These are phyloP conservation scores for Odontocolon sp. DNA, from an alignment of 2,888 invertebrate genomes.

Conservation along the genomic window DNA sequence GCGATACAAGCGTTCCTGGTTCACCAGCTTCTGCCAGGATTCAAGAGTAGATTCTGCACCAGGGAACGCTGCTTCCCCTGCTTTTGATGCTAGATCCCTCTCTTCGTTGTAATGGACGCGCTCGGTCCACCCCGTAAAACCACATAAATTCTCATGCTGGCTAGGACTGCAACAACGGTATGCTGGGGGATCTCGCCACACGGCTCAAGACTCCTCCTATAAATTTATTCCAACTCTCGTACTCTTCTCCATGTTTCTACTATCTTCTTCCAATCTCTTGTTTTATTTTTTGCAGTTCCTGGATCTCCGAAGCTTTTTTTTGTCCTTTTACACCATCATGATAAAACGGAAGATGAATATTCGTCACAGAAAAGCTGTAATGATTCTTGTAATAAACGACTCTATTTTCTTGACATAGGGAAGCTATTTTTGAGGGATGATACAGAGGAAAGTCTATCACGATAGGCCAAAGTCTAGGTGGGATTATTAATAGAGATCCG, in stretches of 20 bases:
- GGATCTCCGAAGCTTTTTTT: no score
- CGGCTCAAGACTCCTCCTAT: not conserved
- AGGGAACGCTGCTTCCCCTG: not conserved
- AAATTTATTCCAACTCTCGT: slow-evolving; percentile 30
- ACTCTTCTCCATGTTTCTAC: not conserved
- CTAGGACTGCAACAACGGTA: slow-evolving; percentile 37
- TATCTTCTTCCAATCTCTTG: not conserved
- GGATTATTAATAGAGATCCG: no score
- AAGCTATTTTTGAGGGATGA: no score
- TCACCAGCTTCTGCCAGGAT: slow-evolving; percentile 21
- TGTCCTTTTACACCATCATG: no score
- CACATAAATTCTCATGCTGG: slow-evolving; percentile 59
- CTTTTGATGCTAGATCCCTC: not conserved
- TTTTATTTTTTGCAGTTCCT: not conserved
- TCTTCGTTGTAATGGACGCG: slow-evolving; percentile 45
- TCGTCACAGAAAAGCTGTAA: no score
- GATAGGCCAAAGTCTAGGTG: no score
- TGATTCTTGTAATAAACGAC: no score
- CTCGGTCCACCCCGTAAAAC: slow-evolving; percentile 41
- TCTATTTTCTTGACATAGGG: no score
- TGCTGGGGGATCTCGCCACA: slow-evolving; percentile 6
- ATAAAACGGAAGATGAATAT: no score
- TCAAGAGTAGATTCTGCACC: slow-evolving; percentile 20
- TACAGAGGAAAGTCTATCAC: no score
- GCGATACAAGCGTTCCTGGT: slow-evolving; percentile 30